Base-by-base conservation (phyloP, 2,113 vertebrate species). In the Brachypodius melanocephalos region DNA sequence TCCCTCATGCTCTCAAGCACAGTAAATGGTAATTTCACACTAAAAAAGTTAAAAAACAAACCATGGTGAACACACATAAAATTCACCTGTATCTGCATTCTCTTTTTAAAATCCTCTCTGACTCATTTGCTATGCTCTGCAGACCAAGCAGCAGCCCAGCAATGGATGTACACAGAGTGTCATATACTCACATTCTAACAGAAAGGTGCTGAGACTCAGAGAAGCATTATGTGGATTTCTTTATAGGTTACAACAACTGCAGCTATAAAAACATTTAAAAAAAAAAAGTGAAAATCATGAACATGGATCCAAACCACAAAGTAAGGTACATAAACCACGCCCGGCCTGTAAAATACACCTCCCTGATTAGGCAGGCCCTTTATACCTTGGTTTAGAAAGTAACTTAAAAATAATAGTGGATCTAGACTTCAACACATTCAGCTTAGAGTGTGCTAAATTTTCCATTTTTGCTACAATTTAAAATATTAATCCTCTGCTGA, bases 111-210 rank as follows among this genome's bases (percentile, higher is more conserved):
- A 42, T 81, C 83, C 49, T 93, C 91, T 95, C 36, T 88, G 85
- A 95, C 87, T 91, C 85, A 45, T 57, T 66, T 84, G 91, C 71
- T 83, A 43, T 36, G 67, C 74, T 95, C 51, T 94, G 67, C 91
- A 96, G 91, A 87, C 67, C 84, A 48, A 87, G 71, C 9, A 81
- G 59, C 66, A 93, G 65, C 58, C 96, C 79, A 80, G 86, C 82
- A 83, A 36, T 55, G 74, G 91, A 93, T 88, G 88, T 63, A 92
- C 90, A 96, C 73, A 83, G 93, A 55, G 90, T 93, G 89, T 92
- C 75, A 55, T 28, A 68, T 5, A 85, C 88, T 96, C 91, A 85
- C 52, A 72, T 61, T 73, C 58, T 80, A 42, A 74, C 16, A 95
- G 93, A 88, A 96, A 96, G 94, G 84, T 91, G 65, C 81, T 72